A percentile compares a stretch with the other conserved stretches of the same genome.
Evolutionary conservation across 2,888 invertebrate species (phyloP).

Genomic region (Brachynemurus nebulosus): DNA sequence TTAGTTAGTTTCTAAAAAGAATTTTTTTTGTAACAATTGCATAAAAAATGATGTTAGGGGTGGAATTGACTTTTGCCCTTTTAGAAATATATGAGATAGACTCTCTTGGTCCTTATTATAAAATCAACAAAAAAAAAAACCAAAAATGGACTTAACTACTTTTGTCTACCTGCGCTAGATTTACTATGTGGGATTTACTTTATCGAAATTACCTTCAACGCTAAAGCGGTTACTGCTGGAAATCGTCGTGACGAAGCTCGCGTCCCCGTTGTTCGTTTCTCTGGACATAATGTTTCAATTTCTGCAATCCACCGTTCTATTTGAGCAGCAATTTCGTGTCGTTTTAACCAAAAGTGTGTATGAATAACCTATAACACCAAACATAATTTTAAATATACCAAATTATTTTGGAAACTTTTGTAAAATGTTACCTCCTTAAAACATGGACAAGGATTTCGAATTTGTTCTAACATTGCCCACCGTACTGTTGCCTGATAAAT

Average conservation of each 20-base stretch:
- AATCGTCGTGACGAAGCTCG: constrained; percentile 16
- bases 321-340: constrained; percentile 77
- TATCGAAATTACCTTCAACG: constrained; percentile 47
- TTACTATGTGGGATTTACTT: no score
- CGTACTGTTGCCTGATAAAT: constrained; percentile 88
- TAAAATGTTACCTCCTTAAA: constrained; percentile 65
- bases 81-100: no score
- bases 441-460: constrained; percentile 78
- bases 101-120: no score
- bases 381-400: no score
- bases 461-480: constrained; percentile 94
- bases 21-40: no score
- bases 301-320: constrained; percentile 85
- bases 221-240: constrained; percentile 43
- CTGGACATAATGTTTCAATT: constrained; percentile 61
- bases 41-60: no score
- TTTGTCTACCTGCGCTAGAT: no score
- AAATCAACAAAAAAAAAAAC: no score
- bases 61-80: no score
- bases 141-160: no score
- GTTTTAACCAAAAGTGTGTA: constrained; percentile 88
- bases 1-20: no score
- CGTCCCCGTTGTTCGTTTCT: constrained; percentile 65
- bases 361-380: constrained; percentile 56
- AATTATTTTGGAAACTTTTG: no score